Base-by-base conservation (phyloP, 2,797 vertebrate genomes). In the Acridotheres tristis region DNA sequence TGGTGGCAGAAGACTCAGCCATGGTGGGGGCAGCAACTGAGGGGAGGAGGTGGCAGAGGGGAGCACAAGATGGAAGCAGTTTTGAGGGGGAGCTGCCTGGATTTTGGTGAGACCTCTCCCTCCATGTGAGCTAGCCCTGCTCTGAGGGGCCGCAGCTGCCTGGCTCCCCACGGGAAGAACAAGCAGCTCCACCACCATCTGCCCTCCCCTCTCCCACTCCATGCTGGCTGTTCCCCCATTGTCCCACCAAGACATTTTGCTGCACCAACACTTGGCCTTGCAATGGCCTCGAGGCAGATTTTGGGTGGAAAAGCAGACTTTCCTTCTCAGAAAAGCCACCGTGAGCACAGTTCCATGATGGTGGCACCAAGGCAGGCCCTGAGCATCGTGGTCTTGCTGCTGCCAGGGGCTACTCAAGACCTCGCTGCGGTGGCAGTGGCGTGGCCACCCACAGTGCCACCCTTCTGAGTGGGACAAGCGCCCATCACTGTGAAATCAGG, bases 381-480 rank as follows among this genome's bases (percentile, higher is more conserved):
- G 29, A 57, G 7, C 15, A 3, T 57, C 1, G 0, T 26, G 40
- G 12, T 29, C 9, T 36, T 55, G 50, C 76, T 2, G 11, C 45
- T 57, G 13, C 11, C 23, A 11, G 27, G 57, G 16, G 6, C 30
- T 48, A 8, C 27, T 16, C 0, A 0, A 71, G 43, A 16, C 58
- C 38, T 93, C 0, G 0, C 38, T 1, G 2, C 0, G 0, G 29
- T 15, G 9, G n/a, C 3, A 1, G 48, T 29, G 73, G 22, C 34
- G 7, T 6, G 34, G 47, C 48, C 18, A 11, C 53, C 29, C 1
- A 1, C 16, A 19, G 62, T 26, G 36, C n/a, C 22, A 2, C 45
- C 18, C 19, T 34, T 59, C 4, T 36, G 15, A 40, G 25, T 16
- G 50, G 32, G 22, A 38, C 8, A 2, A 51, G 71, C 67, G 5